Evolutionary conservation across 2,113 vertebrate genomes (phyloP).

Genomic region (Larimichthys polyactis): DNA sequence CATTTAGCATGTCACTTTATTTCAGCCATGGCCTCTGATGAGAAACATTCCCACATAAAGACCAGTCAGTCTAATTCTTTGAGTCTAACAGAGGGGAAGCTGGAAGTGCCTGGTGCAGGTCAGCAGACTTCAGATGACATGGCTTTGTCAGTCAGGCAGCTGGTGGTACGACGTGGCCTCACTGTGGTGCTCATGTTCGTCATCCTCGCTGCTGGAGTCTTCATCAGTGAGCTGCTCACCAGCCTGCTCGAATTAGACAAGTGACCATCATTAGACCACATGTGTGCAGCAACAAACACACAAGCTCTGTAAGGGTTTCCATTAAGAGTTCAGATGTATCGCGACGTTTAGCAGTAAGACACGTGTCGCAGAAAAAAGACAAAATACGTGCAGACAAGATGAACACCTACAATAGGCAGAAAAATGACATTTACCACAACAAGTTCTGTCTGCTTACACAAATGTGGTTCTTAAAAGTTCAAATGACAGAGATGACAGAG

Average conservation of each 20-base stretch:
- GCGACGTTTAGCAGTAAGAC: not conserved
- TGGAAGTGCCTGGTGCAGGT: conserved; percentile 26
- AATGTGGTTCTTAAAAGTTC: not conserved
- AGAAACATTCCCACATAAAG: not conserved
- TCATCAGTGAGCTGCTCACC: conserved; percentile 70
- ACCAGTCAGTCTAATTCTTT: not conserved
- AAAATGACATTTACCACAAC: not conserved
- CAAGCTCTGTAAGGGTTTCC: not conserved
- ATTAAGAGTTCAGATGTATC: not conserved
- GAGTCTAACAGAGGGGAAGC: conserved; percentile 9
- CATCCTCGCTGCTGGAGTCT: conserved; percentile 74
- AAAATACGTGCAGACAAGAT: not conserved
- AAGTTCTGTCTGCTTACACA: not conserved
- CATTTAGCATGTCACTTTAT: not conserved
- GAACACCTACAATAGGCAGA: not conserved
- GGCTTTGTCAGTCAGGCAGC: conserved; percentile 71
- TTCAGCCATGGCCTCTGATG: conserved; percentile 12
- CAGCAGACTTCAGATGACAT: conserved; percentile 12
- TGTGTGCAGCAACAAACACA: not conserved
- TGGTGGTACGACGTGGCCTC: conserved; percentile 74
- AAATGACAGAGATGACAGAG: not conserved
- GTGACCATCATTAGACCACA: conserved; percentile 28
- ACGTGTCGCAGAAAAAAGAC: not conserved
- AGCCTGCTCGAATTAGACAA: conserved; percentile 49
- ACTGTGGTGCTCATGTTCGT: conserved; percentile 71